Evolutionary conservation across 2,113 vertebrate genomes (phyloP).

Genomic region (Calidris pugnax): DNA sequence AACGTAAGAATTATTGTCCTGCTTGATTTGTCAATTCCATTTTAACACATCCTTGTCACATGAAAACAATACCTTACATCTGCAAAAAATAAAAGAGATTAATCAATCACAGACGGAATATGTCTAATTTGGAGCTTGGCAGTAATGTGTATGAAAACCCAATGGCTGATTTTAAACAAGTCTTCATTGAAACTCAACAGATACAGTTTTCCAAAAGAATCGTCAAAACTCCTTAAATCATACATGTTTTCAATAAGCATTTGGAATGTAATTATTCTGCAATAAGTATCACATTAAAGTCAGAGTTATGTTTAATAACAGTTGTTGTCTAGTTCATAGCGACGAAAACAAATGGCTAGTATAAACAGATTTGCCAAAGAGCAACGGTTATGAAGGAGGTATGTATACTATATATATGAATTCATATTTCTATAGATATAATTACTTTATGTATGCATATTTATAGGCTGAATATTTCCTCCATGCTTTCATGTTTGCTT

Average conservation of each 20-base stretch:
- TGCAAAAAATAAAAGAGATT: not conserved
- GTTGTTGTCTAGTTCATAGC: not conserved
- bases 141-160: constrained; percentile 1
- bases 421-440: not conserved
- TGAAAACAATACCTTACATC: not conserved
- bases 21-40: not conserved
- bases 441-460: not conserved
- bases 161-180: not conserved
- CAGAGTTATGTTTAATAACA: not conserved
- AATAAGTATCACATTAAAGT: not conserved
- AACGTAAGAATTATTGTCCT: not conserved
- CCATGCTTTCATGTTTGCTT: not conserved
- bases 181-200: constrained; percentile 30
- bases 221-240: not conserved
- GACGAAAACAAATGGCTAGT: not conserved
- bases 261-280: constrained; percentile 32
- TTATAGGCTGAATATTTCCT: not conserved
- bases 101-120: not conserved
- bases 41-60: not conserved
- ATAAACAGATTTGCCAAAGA: not conserved
- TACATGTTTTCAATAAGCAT: constrained; percentile 35
- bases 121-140: not conserved
- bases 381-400: not conserved
- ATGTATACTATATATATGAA: not conserved
- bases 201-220: constrained; percentile 15